Base-by-base conservation (phyloP, 2,113 vertebrate genomes). In the Ardeotis arabs region DNA sequence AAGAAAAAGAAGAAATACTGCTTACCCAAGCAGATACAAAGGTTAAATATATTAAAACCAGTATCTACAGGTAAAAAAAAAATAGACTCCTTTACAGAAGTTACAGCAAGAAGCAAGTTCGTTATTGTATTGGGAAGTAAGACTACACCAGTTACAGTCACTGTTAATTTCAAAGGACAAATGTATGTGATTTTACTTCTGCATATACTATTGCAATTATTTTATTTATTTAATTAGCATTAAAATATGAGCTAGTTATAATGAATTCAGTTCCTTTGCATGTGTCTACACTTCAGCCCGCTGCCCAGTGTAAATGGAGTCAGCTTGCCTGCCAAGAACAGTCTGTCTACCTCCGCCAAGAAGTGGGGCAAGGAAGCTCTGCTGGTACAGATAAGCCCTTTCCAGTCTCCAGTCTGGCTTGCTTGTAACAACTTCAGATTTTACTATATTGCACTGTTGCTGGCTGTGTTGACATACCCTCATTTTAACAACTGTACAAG, bases 201-300 rank as follows among this genome's bases (percentile, higher is more conserved):
- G 77, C 52, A n/a, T 37, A 15, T 41, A 58, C 52, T 24, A 47
- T 20, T 53, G 39, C 5, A 47, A 87, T 45, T 49, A 45, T 35
- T 87, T 93, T 91, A 72, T 56, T 92, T 91, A 92, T 63, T 94
- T 81, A 79, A 79, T 91, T 82, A 84, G 75, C 76, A 82, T 79
- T 79, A 93, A 94, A 96, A 87, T 73, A 93, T 41, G 70, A 86
- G 45, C 56, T 63, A 78, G 82, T 93, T 76, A 58, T 76, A 82
- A 93, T 12, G 13, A 84, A 84, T 63, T 66, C 74, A 59, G 55
- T 59, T 79, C 31, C 74, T 76, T 73, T 60, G 56, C 11, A 7
- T 59, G 56, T 89, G 67, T 10, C 82, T 84, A 56, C 63, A 62
- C 72, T 77, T 90, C 82, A 93, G 84, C 20, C 28, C 4, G 7